Evolutionary conservation across 2,797 vertebrate species (phyloP).

Genomic region (Arrhamphus sclerolepis): DNA sequence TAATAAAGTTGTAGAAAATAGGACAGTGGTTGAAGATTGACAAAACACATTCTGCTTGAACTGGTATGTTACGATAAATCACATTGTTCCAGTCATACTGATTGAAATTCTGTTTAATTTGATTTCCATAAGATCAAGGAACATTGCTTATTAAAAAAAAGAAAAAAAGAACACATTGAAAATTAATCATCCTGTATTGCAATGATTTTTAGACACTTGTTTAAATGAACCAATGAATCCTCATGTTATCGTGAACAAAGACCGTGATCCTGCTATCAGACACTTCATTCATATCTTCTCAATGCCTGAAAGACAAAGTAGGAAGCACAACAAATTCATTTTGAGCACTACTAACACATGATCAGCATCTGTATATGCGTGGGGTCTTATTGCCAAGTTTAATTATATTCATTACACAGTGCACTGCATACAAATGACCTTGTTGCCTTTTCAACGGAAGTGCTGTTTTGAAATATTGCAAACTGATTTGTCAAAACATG

Average conservation of each 20-base stretch:
- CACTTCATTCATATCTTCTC: slow-evolving; percentile 75
- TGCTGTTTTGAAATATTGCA: slow-evolving; percentile 40
- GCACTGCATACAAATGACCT: slow-evolving; percentile 63
- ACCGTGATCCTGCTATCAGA: slow-evolving; percentile 73
- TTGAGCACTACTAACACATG: slow-evolving; percentile 75
- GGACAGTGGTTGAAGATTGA: slow-evolving; percentile 35
- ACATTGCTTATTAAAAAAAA: slow-evolving; percentile 43
- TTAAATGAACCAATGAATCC: slow-evolving; percentile 72
- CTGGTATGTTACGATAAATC: slow-evolving; percentile 46
- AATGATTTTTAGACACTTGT: slow-evolving; percentile 71
- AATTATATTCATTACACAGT: slow-evolving; percentile 75
- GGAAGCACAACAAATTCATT: slow-evolving; percentile 82
- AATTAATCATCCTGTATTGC: slow-evolving; percentile 66
- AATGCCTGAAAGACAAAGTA: slow-evolving; percentile 78
- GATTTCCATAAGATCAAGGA: slow-evolving; percentile 67
- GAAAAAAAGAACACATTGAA: slow-evolving; percentile 46
- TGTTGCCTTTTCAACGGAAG: slow-evolving; percentile 45
- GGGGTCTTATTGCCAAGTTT: slow-evolving; percentile 70
- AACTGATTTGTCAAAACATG: slow-evolving; percentile 21
- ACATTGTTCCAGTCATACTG: slow-evolving; percentile 52
- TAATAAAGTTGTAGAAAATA: slow-evolving; percentile 27
- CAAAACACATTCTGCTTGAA: slow-evolving; percentile 32
- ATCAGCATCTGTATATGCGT: slow-evolving; percentile 77
- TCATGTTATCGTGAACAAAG: slow-evolving; percentile 74
- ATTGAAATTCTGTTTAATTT: slow-evolving; percentile 65